Evolutionary conservation across 1,140 invertebrate genomes (phyloP).

Genomic region (Mercenaria mercenaria): DNA sequence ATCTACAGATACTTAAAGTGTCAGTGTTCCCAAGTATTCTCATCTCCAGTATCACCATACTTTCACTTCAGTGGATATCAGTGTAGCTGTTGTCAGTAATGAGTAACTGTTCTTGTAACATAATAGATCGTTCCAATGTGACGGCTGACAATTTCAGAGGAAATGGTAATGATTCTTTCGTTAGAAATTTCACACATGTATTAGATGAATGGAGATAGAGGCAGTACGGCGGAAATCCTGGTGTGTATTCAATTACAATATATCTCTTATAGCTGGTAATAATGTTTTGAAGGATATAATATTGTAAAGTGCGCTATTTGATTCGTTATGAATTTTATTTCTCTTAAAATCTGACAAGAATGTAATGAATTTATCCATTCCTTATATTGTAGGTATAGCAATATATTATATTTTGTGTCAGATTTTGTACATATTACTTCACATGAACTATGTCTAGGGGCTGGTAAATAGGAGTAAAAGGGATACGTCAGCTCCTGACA

Average conservation of each 20-base stretch:
- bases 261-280: constrained; percentile 35
- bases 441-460: constrained; percentile 73
- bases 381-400: constrained; percentile 69
- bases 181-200: too few relatives aligned
- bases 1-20: too few relatives aligned
- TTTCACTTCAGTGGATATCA: too few relatives aligned
- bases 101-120: too few relatives aligned
- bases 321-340: constrained; percentile 80
- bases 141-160: too few relatives aligned
- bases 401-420: constrained; percentile 72
- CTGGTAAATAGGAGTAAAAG: constrained; percentile 64
- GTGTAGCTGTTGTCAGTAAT: too few relatives aligned
- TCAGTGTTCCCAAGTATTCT: too few relatives aligned
- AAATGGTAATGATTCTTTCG: too few relatives aligned
- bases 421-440: constrained; percentile 65
- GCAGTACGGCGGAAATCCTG: background rate
- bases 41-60: too few relatives aligned
- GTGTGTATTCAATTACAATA: constrained; percentile 27
- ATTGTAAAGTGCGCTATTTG: constrained; percentile 79
- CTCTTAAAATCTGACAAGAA: constrained; percentile 79
- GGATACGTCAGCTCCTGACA: constrained; percentile 72
- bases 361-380: constrained; percentile 75
- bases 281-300: background rate
- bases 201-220: background rate
- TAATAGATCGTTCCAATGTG: too few relatives aligned